Percentiles rank a stretch among this genome's conserved stretches.
Conservation (phyloP, 2,113 vertebrate genomes). For the Centropus bengalensis region DNA sequence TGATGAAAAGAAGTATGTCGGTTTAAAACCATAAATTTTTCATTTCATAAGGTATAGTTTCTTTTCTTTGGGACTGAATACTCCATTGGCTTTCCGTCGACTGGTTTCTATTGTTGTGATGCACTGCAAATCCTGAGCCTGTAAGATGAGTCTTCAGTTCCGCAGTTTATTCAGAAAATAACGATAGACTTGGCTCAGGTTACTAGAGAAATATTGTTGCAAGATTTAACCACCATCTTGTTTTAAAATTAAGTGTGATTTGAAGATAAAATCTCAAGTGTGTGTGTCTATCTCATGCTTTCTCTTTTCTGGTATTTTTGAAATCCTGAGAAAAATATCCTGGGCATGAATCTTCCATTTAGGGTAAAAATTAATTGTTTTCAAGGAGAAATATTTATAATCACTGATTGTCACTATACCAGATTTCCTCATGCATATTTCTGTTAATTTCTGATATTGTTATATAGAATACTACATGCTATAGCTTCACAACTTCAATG, state of each 20-base stretch:
- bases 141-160: background rate
- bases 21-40: background rate
- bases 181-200: background rate
- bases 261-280: background rate
- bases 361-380: background rate
- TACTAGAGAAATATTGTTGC: background rate
- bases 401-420: background rate
- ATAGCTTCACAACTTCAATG: background rate
- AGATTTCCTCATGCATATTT: background rate
- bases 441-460: background rate
- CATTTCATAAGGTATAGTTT: background rate
- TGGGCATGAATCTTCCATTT: background rate
- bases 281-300: background rate
- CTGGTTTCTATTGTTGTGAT: background rate
- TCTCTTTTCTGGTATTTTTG: background rate
- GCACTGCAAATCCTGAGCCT: background rate
- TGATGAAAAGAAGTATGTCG: background rate
- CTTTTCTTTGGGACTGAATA: background rate
- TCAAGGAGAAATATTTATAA: background rate
- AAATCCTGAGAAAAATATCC: background rate
- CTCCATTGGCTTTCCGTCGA: background rate
- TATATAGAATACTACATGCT: background rate
- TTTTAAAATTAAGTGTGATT: background rate
- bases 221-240: background rate
- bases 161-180: background rate